Evolutionary conservation across 2,888 invertebrate genomes (phyloP).

Genomic region (Ennomos fuscantarius): DNA sequence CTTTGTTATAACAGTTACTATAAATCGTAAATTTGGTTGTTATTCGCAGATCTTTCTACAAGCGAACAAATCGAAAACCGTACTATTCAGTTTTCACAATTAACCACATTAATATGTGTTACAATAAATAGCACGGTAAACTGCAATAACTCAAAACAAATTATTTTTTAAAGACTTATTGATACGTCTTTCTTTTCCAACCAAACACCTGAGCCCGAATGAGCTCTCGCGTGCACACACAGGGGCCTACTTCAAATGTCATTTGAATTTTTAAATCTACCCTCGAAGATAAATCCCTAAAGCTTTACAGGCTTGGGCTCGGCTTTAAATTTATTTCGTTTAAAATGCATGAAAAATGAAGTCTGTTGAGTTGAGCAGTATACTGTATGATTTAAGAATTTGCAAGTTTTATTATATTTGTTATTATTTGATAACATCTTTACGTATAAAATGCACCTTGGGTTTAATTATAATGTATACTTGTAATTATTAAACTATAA

Average conservation of each 20-base stretch:
- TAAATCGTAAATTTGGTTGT: too few relatives aligned
- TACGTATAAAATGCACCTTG: too few relatives aligned
- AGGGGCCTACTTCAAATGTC: constrained; percentile 44
- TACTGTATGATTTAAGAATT: too few relatives aligned
- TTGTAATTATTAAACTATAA: too few relatives aligned
- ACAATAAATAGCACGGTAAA: too few relatives aligned
- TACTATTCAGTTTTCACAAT: too few relatives aligned
- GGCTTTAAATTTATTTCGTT: constrained; percentile 29
- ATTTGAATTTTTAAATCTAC: constrained; percentile 57
- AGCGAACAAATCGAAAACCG: too few relatives aligned
- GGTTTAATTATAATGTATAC: neutral
- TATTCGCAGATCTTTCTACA: too few relatives aligned
- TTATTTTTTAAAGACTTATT: neutral
- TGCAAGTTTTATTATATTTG: too few relatives aligned
- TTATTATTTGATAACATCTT: too few relatives aligned
- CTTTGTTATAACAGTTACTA: too few relatives aligned
- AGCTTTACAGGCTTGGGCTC: constrained; percentile 32
- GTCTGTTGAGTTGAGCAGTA: neutral
- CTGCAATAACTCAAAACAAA: neutral
- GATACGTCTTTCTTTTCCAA: constrained; percentile 13
- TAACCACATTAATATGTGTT: too few relatives aligned
- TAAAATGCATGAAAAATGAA: constrained; percentile 15
- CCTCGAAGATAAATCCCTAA: constrained; percentile 43
- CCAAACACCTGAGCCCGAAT: constrained; percentile 23
- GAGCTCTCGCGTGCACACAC: constrained; percentile 15